Evolutionary conservation across 2,797 vertebrate genomes (phyloP), one percentile per base, ranked within the genome.

Genomic region (Pagetopsis macropterus): DNA sequence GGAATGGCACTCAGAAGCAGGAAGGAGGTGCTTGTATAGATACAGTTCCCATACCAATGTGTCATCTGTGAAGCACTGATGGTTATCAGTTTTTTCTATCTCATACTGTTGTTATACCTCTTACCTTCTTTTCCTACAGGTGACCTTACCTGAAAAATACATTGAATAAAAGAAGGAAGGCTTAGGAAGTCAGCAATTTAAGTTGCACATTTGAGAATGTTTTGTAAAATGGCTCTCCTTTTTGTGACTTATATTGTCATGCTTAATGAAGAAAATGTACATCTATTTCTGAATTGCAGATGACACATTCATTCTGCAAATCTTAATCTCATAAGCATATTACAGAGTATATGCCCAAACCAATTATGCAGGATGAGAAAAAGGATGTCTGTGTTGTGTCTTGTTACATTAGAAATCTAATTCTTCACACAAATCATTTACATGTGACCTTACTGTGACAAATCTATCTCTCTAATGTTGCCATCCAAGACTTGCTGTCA

Each of bases 301-400:
- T 83, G 89, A 89, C 90, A 92, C 65, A 81, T 89, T 91, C 86
- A 89, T 92, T 92, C 87, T 89, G 82, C 27, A 67, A 80, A 68
- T 87, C 79, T 84, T 90, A 91, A 91, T 91, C 88, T 71, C 81
- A 75, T 89, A 84, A 91, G 87, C 86, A 65, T 85, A 89, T 91
- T 91, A 90, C 87, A 90, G 89, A 86, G 75, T 72, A 73, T 81
- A 87, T 84, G 91, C 86, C 92, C 33, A 19, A 85, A 88, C 88
- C 88, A 92, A 93, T 93, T 93, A 92, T 71, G 78, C 59, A 44
- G 84, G 78, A 90, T 88, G 85, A 88, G 90, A 88, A 89, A 27
- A 89, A 88, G 87, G 79, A 86, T 82, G 84, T 89, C 89, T 92
- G 83, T 86, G 79, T 91, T 87, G 87, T 87, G 86, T 90, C 89